Base-by-base conservation (phyloP, 2,113 vertebrate species). In the Neopipo cinnamomea region DNA sequence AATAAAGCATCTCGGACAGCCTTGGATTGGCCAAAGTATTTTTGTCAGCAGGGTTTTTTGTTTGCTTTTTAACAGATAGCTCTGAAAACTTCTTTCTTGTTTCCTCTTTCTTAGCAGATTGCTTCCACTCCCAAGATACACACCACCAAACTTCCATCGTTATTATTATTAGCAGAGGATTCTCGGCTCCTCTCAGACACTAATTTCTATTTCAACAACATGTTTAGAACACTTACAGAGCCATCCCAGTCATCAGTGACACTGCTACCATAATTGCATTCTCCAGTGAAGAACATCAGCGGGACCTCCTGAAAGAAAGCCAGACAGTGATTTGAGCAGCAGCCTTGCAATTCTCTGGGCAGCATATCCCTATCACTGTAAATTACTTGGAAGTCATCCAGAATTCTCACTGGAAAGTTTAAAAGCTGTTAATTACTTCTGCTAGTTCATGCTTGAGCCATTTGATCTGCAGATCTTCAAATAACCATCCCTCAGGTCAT, bases 171-270 rank as follows among this genome's bases (percentile, higher is more conserved):
- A 70, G 12, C 22, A 76, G 35, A 59, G 39, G 59, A 46, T 52
- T 68, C n/a, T 46, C 47, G 30, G 17, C 41, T 52, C 47, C 42
- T 86, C 39, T 87, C 53, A 61, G 25, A 27, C 33, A 31, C 13
- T 53, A 42, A 44, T n/a, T 89, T 70, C 10, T 62, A 13, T 80
- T 80, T 46, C 47, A 56, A 41, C 30, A 56, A 52, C 50, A 28
- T 28, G 44, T 98, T 98, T 2, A 99, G 98, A 88, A 98, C 97
- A 7, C 97, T 68, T 98, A 23, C 91, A 98, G 58, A 99, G 97
- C 37, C 98, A 78, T 99, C 98, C 98, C 98, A 99, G 96, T 98
- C 98, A 10, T 99, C 99, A 0, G 98, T 99, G 81, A 99, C 98
- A 30, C 98, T 96, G 96, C 99, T 98, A 16, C 99, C 98, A 0